Evolutionary conservation across 2,113 vertebrate species (phyloP).

Genomic region (Panurus biarmicus): DNA sequence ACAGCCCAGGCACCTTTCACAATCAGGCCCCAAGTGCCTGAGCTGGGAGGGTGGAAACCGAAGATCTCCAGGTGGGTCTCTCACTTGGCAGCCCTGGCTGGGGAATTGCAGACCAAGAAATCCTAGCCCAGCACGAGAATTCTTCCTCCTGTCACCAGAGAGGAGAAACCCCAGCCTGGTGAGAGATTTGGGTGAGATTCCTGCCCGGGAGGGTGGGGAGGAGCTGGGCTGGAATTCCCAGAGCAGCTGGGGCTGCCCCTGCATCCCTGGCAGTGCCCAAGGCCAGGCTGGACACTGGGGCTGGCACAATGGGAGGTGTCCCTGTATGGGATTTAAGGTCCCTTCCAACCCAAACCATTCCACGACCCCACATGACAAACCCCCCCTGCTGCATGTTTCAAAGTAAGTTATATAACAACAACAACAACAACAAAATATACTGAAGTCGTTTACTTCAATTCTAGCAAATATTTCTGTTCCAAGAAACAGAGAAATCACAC

Average conservation of each 20-base stretch:
- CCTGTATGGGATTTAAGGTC: not conserved
- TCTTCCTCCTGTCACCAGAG: not conserved
- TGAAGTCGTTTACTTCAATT: not conserved
- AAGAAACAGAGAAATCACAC: not conserved
- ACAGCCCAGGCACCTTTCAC: not conserved
- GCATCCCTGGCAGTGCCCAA: not conserved
- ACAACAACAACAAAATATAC: not conserved
- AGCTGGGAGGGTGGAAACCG: not conserved
- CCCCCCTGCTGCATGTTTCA: rapidly evolving
- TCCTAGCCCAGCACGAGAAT: rapidly evolving
- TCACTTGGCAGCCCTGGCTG: not conserved
- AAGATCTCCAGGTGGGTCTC: not conserved
- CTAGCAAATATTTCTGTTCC: not conserved
- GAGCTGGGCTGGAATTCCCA: rapidly evolving
- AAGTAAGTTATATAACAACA: not conserved
- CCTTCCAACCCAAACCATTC: not conserved
- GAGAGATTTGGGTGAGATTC: not conserved
- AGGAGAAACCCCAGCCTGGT: not conserved
- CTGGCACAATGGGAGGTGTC: rapidly evolving
- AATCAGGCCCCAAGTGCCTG: not conserved
- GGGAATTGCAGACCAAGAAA: rapidly evolving
- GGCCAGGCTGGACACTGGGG: not conserved
- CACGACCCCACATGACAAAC: rapidly evolving
- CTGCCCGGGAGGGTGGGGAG: not conserved
- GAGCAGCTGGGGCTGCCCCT: not conserved